Base-by-base conservation (phyloP, 2,797 vertebrate species). In the Amphiprion clarkii region DNA sequence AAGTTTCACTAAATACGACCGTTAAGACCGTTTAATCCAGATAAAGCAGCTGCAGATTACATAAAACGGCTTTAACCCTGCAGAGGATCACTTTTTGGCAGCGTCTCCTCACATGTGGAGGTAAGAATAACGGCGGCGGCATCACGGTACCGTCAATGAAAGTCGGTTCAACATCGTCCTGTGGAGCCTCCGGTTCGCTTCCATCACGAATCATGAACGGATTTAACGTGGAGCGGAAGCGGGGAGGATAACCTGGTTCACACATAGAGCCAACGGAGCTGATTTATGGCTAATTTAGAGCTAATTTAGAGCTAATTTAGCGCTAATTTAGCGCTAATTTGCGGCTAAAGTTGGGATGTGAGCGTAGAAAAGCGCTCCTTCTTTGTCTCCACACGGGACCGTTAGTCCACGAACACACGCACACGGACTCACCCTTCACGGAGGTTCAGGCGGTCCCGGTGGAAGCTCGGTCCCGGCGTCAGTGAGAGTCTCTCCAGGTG, bases 341-440 rank as follows among this genome's bases (percentile, higher is more conserved):
- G 17, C 13, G 17, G 13, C 5, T 46, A 6, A 16, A 6, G 17
- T 49, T 49, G 2, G 14, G 33, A 52, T 39, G 46, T 13, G 3
- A 53, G 14, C 31, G 31, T 6, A 1, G 17, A 46, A 27, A 13
- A 53, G 51, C 5, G 29, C 33, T 21, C 19, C 5, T 29, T 59
- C 76, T 78, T 65, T 81, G 67, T 85, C 12, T 54, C n/a, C 0
- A n/a, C 19, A 11, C 44, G 19, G 23, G 0, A 10, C 19, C n/a
- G 5, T 3, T 39, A 0, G 46, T 6, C 40, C 42, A 0, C 3
- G 17, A 3, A 23, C 21, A 51, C n/a, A 51, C 48, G 8, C 49
- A 13, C 29, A 0, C 19, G 1, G n/a, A 0, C 16, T 31, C 42
- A 79, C 87, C 27, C 27, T 27, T 88, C 63, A 86, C 81, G 77